These are phyloP conservation scores for Podocnemis expansa DNA, from an alignment of 2,113 vertebrate species.

Conservation along the genomic window DNA sequence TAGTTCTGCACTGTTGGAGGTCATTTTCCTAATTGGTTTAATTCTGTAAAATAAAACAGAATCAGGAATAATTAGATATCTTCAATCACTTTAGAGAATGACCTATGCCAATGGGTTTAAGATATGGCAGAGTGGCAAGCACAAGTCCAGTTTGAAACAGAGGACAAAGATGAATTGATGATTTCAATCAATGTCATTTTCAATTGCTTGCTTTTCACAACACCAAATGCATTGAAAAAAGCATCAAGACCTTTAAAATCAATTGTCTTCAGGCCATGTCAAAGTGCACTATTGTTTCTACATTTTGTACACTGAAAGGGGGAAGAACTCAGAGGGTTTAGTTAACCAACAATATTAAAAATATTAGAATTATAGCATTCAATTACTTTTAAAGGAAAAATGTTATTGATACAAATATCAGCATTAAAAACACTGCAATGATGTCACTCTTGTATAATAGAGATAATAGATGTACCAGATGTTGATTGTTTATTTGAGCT, in stretches of 20 bases:
- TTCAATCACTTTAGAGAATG: background rate
- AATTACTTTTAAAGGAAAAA: background rate
- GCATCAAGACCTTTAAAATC: constrained; percentile 27
- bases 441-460: background rate
- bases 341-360: background rate
- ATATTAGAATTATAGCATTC: background rate
- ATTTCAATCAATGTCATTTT: constrained; percentile 20
- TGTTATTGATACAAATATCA: background rate
- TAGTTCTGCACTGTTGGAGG: background rate
- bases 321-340: constrained; percentile 10
- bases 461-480: background rate
- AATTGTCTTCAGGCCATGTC: constrained; percentile 37
- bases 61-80: background rate
- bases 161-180: constrained; percentile 16
- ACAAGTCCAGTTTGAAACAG: background rate
- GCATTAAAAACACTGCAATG: background rate
- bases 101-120: background rate
- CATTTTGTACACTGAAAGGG: constrained; percentile 5
- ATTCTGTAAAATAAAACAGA: background rate
- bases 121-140: background rate
- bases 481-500: background rate
- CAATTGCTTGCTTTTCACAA: constrained; percentile 18
- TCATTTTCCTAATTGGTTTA: background rate
- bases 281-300: constrained; percentile 40
- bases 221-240: constrained; percentile 43